These are phyloP conservation scores for Eupithecia vulgata DNA, from an alignment of 2,888 invertebrate genomes.

Conservation along the genomic window DNA sequence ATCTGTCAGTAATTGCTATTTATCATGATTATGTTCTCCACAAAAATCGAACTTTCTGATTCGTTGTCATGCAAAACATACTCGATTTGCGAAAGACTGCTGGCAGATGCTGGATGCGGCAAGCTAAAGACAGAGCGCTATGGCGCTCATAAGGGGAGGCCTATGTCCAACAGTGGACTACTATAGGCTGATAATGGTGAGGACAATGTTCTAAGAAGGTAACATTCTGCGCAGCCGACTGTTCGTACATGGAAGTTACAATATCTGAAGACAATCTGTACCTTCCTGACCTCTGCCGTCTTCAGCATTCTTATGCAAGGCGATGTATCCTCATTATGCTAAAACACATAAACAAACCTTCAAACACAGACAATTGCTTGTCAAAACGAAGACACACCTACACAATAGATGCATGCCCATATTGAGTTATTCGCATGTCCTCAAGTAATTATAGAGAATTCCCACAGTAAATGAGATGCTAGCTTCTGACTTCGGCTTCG, in stretches of 20 bases:
- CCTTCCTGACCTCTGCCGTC: neutral
- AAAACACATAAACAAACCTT: conserved; percentile 26
- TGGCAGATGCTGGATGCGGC: too few relatives aligned
- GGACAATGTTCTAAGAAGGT: neutral
- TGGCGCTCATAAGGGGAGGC: too few relatives aligned
- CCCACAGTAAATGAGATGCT: conserved; percentile 57
- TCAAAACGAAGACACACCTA: conserved; percentile 32
- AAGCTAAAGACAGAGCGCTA: too few relatives aligned
- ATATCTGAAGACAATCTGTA: neutral
- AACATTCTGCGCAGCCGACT: neutral
- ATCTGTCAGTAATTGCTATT: neutral
- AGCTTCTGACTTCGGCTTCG: neutral
- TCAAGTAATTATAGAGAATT: conserved; percentile 53
- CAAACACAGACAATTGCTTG: conserved; percentile 26
- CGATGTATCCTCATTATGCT: conserved; percentile 2
- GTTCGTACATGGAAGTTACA: neutral
- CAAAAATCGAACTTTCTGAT: too few relatives aligned
- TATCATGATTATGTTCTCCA: neutral
- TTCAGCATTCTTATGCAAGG: conserved; percentile 6
- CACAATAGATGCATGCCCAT: conserved; percentile 36
- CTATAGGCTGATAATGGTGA: too few relatives aligned
- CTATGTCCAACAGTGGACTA: too few relatives aligned
- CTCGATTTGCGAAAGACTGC: too few relatives aligned
- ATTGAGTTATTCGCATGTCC: conserved; percentile 33
- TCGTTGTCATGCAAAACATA: too few relatives aligned